Evolutionary conservation across 2,888 invertebrate species (phyloP).

Genomic region (Eristalinus sepulchralis): DNA sequence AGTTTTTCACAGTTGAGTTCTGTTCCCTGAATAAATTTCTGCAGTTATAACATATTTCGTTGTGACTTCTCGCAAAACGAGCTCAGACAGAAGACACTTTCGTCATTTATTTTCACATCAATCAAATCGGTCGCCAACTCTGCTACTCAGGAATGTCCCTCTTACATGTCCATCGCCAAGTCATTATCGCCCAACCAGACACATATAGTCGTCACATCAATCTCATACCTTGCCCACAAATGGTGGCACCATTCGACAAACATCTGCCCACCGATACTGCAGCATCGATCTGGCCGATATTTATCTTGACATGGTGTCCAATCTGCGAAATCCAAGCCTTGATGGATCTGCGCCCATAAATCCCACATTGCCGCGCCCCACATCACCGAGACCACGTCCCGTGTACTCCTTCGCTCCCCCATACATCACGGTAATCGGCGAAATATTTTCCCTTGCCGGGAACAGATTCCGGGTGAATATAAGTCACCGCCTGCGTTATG

Average conservation of each 20-base stretch:
- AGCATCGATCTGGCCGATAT: slow-evolving; percentile 39
- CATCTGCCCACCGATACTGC: neutral
- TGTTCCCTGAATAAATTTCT: neutral
- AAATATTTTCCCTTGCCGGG: slow-evolving; percentile 61
- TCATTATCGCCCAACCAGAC: neutral
- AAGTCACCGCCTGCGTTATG: slow-evolving; percentile 65
- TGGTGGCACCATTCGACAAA: slow-evolving; percentile 46
- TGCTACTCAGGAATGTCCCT: neutral
- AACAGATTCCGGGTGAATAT: slow-evolving; percentile 53
- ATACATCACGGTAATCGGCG: slow-evolving; percentile 63
- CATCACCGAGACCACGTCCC: neutral
- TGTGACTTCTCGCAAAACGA: neutral
- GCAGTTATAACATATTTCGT: neutral
- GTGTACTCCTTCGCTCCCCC: neutral
- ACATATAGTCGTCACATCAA: slow-evolving; percentile 32
- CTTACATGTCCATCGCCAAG: neutral
- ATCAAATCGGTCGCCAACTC: slow-evolving; percentile 1
- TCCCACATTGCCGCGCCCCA: slow-evolving; percentile 13
- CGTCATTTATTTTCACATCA: slow-evolving; percentile 36
- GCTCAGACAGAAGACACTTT: neutral
- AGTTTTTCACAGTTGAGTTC: neutral
- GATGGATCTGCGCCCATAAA: slow-evolving; percentile 52
- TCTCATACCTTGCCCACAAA: slow-evolving; percentile 38
- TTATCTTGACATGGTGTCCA: slow-evolving; percentile 50
- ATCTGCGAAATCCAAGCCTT: slow-evolving; percentile 37